Evolutionary conservation across 2,113 vertebrate species (phyloP).

Genomic region (Peromyscus polionotus): DNA sequence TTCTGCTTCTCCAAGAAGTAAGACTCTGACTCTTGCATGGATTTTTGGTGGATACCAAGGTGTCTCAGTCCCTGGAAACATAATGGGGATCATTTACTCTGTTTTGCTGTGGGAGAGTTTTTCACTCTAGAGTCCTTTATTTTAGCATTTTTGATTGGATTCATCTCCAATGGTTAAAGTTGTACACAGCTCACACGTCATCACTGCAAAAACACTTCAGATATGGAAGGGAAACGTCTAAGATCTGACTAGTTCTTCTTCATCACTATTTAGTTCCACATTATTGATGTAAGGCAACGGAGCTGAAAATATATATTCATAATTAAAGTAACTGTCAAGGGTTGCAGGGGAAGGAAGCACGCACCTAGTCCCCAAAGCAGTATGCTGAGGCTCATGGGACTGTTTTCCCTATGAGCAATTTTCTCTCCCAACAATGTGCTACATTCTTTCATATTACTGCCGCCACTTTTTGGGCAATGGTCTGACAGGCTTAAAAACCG

Average conservation of each 20-base stretch:
- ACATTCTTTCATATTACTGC: neutral
- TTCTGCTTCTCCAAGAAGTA: neutral
- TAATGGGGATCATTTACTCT: neutral
- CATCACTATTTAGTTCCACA: neutral
- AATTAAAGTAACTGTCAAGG: neutral
- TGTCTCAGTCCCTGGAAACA: neutral
- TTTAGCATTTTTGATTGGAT: too few relatives aligned
- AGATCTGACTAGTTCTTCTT: neutral
- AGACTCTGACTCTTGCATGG: rapidly evolving
- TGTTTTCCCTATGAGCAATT: neutral
- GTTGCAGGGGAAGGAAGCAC: neutral
- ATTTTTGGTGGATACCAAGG: neutral
- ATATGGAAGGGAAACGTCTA: neutral
- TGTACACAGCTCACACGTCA: neutral
- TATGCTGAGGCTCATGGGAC: neutral
- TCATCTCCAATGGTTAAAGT: rapidly evolving
- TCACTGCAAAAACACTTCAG: neutral
- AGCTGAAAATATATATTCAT: neutral
- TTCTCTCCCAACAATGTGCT: neutral
- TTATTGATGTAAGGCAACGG: neutral
- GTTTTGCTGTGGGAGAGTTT: neutral
- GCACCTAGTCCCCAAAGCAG: neutral
- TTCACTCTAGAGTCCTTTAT: neutral
- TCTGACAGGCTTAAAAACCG: neutral
- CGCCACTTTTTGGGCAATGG: neutral